These are phyloP conservation scores for Megaceryle torquata DNA, from an alignment of 2,113 vertebrate species.

Conservation along the genomic window DNA sequence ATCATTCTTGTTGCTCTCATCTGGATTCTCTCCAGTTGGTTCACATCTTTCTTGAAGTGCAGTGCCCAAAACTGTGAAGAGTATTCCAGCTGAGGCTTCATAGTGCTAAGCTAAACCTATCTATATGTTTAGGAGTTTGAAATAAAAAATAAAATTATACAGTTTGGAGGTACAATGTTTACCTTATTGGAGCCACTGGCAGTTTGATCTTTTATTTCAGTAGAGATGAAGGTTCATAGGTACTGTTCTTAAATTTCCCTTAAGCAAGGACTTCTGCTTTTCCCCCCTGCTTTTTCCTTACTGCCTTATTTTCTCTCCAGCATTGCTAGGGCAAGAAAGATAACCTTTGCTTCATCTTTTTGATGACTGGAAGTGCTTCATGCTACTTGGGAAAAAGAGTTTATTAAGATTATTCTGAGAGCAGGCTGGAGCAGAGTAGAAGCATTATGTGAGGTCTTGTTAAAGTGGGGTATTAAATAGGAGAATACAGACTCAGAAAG, in stretches of 20 bases:
- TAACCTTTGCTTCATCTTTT: not conserved
- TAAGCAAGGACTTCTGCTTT: not conserved
- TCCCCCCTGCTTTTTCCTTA: not conserved
- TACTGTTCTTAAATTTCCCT: not conserved
- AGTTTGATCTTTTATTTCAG: not conserved
- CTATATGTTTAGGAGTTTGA: not conserved
- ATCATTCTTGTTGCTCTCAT: constrained; percentile 41
- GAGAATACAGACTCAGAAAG: not conserved
- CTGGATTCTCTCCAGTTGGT: constrained; percentile 60
- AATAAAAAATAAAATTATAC: not conserved
- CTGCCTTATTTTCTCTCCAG: not conserved
- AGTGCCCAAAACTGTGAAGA: constrained; percentile 46
- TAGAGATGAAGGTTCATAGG: not conserved
- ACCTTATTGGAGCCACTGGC: not conserved
- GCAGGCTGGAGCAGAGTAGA: not conserved
- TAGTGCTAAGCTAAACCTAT: not conserved
- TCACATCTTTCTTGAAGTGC: constrained; percentile 23
- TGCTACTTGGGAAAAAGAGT: not conserved
- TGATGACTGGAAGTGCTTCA: not conserved
- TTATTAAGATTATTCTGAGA: not conserved
- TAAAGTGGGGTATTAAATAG: not conserved
- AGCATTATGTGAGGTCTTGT: not conserved
- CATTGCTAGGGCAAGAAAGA: not conserved
- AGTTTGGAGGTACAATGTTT: not conserved
- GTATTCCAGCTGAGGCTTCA: constrained; percentile 41